These are phyloP conservation scores for Chrysopa pallens DNA, from an alignment of 1,140 invertebrate genomes.

Conservation along the genomic window DNA sequence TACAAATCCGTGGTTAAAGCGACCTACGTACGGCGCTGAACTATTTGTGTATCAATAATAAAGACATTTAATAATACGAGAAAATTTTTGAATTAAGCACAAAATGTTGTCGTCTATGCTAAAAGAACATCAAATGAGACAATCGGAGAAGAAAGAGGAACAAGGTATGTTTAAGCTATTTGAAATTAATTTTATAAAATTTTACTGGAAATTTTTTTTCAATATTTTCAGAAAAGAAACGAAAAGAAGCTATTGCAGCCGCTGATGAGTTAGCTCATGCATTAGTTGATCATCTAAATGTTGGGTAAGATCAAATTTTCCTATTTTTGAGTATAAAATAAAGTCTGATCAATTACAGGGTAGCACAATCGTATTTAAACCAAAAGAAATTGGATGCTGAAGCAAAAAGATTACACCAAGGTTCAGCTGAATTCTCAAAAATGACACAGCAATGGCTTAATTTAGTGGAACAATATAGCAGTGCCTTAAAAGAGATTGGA, in stretches of 20 bases:
- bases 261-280: conserved; percentile 85
- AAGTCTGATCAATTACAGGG: conserved; percentile 26
- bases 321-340: not conserved
- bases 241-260: conserved; percentile 82
- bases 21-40: too few species aligned
- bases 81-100: not conserved
- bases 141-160: conserved; percentile 55
- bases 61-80: too few species aligned
- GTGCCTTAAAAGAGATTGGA: conserved; percentile 92
- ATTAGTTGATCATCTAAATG: conserved; percentile 91
- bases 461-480: conserved; percentile 88
- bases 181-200: conserved; percentile 3
- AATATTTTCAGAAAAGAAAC: conserved; percentile 58
- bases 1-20: too few species aligned
- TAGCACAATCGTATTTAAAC: conserved; percentile 95
- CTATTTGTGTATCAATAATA: too few species aligned
- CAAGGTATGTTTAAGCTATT: conserved; percentile 43
- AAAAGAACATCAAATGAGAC: conserved; percentile 72
- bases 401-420: conserved; percentile 89
- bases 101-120: conserved; percentile 70
- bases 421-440: conserved; percentile 86
- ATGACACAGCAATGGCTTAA: conserved; percentile 92
- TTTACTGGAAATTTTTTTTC: conserved; percentile 7
- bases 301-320: conserved; percentile 50
- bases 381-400: conserved; percentile 94